phyloP scores from a whole-genome alignment of 37 sponge, comb jelly and placozoan genomes.

The Hormiphora californensis region DNA sequence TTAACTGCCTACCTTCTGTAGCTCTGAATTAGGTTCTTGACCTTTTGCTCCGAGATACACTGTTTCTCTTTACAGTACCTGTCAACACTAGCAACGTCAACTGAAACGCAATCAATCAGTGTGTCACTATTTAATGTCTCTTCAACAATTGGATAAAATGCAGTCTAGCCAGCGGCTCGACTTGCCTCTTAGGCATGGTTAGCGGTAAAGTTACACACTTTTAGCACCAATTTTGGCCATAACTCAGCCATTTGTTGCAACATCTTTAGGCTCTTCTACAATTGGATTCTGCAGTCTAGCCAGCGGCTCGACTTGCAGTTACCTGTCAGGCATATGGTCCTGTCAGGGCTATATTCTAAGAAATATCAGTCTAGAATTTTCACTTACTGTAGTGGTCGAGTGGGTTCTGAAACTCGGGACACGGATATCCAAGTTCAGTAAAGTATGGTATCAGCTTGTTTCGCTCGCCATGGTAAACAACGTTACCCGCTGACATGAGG shows the following conservation, averaged over 20 bases:
- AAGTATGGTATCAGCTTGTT: slow-evolving; percentile 8
- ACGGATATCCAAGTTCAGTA: slow-evolving; percentile 24
- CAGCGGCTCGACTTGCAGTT: too few species aligned
- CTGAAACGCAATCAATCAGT: neutral
- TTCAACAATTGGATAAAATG: neutral
- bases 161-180: too few species aligned
- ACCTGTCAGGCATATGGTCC: too few species aligned
- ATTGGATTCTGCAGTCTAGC: too few species aligned
- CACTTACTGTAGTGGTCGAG: slow-evolving; percentile 55
- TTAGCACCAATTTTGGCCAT: too few species aligned
- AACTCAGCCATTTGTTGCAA: too few species aligned
- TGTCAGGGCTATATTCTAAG: too few species aligned
- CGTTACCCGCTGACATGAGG: slow-evolving; percentile 34
- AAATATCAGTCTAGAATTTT: too few species aligned
- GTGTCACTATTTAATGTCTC: neutral
- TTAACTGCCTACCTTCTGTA: neutral
- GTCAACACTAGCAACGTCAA: slow-evolving; percentile 51
- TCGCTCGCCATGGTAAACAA: slow-evolving; percentile 26
- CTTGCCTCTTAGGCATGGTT: too few species aligned
- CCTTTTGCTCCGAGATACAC: neutral
- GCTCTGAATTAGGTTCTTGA: neutral
- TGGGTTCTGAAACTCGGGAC: slow-evolving; percentile 28
- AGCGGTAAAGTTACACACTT: too few species aligned
- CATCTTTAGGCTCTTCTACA: too few species aligned
- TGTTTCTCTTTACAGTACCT: slow-evolving; percentile 29